Conservation (phyloP, 2,888 invertebrate genomes). For the Dexiosoma caninum region DNA sequence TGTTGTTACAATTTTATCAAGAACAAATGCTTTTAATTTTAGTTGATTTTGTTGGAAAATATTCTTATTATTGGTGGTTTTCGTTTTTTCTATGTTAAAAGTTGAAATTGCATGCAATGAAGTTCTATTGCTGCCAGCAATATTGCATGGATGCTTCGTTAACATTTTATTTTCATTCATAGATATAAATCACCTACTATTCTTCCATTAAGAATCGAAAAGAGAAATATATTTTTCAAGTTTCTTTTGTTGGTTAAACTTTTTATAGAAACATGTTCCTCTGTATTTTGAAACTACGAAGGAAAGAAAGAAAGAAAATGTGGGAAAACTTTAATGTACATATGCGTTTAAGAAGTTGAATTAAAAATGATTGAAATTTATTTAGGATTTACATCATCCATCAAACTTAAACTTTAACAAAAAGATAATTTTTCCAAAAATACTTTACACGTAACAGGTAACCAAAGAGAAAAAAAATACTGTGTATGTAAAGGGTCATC, state of each 20-base stretch:
- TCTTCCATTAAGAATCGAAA: background rate
- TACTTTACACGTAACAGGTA: too few relatives aligned
- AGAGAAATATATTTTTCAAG: background rate
- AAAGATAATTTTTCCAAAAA: too few relatives aligned
- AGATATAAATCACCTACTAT: slow-evolving; percentile 21
- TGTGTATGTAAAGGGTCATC: too few relatives aligned
- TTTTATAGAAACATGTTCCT: background rate
- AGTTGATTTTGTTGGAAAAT: slow-evolving; percentile 26
- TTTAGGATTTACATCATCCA: background rate
- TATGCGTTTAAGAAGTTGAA: too few relatives aligned
- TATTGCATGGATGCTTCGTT: slow-evolving; percentile 51
- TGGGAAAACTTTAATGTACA: too few relatives aligned
- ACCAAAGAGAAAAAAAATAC: too few relatives aligned
- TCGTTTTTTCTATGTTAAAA: slow-evolving; percentile 36
- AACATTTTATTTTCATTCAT: slow-evolving; percentile 51
- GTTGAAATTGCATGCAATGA: slow-evolving; percentile 47
- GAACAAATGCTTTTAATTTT: slow-evolving; percentile 34
- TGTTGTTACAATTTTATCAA: slow-evolving; percentile 35
- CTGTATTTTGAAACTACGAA: slow-evolving; percentile 10
- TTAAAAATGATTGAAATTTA: background rate
- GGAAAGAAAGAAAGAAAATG: background rate
- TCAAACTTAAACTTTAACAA: too few relatives aligned
- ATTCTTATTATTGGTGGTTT: background rate
- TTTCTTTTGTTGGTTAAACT: background rate
- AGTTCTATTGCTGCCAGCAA: slow-evolving; percentile 65